Base-by-base conservation (phyloP, 2,113 vertebrate species). In the Oncorhynchus tshawytscha region DNA sequence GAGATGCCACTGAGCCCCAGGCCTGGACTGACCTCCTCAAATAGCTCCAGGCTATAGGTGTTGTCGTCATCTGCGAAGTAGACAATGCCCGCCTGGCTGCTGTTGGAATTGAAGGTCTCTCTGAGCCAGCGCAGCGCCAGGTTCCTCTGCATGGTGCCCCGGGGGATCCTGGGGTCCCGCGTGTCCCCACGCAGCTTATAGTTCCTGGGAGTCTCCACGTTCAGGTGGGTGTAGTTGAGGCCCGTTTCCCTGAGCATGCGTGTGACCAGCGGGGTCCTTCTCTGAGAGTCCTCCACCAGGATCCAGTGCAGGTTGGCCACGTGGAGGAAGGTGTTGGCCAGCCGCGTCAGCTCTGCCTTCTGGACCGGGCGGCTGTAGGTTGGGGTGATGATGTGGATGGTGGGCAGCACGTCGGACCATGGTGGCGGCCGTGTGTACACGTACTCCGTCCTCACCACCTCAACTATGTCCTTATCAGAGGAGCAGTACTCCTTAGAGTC, bases 261-360 rank as follows among this genome's bases (percentile, higher is more conserved):
- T 0, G 95, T 95, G 18, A 98, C 95, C 5, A 98, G 94, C 0
- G 95, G 88, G 0, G 97, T 98, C 68, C 97, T 94, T 34, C 96
- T 92, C 54, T 98, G 97, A 0, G 97, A 94, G 6, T 99, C 98
- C 92, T 99, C 98, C 90, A 99, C 97, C 88, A 99, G 92, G 90
- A 99, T 97, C 98, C 98, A 99, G 94, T 99, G 98, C 81, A 99
- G 92, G 91, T 99, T 99, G 75, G 97, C 94, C 0, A 99, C 95
- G 0, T 99, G 98, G 81, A 99, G 94, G 82, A 99, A 94, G 0
- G 98, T 99, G 93, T 99, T 98, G 69, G 97, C 95, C 84, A 99
- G 81, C 39, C 98, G 92, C 0, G 97, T 99, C 73, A 99, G 94
- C 94, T 99, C 98, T 0, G 98, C 98, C 89, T 99, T 99, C 92